Conservation (phyloP, 2,888 invertebrate genomes). For the Sesamia inferens region DNA sequence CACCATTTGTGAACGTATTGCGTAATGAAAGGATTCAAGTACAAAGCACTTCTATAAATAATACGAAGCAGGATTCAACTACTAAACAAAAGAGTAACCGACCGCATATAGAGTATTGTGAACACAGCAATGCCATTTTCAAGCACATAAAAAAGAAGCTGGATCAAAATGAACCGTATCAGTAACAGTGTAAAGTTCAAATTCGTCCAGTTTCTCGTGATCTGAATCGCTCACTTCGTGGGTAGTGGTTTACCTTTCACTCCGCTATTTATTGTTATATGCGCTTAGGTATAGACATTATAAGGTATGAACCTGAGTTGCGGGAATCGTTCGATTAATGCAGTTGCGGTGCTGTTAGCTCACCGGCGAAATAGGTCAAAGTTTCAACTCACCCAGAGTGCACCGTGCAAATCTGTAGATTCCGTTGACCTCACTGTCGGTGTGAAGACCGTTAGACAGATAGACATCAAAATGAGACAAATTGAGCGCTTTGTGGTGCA, state of each 20-base stretch:
- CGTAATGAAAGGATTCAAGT: slow-evolving; percentile 29
- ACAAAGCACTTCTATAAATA: slow-evolving; percentile 47
- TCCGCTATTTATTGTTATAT: slow-evolving; percentile 73
- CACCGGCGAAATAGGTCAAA: slow-evolving; percentile 46
- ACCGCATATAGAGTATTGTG: slow-evolving; percentile 62
- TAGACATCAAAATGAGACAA: slow-evolving; percentile 22
- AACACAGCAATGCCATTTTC: slow-evolving; percentile 69
- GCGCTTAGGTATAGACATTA: slow-evolving; percentile 56
- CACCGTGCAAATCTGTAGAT: slow-evolving; percentile 31
- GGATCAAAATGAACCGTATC: slow-evolving; percentile 65
- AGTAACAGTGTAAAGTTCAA: slow-evolving; percentile 66
- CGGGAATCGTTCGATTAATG: slow-evolving; percentile 46
- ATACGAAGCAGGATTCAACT: slow-evolving; percentile 52
- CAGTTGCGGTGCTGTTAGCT: slow-evolving; percentile 51
- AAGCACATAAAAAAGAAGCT: slow-evolving; percentile 52
- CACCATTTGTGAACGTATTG: slow-evolving; percentile 30
- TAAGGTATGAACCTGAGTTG: slow-evolving; percentile 45
- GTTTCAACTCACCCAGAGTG: slow-evolving; percentile 38
- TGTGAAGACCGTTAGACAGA: slow-evolving; percentile 27
- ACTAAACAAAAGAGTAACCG: slow-evolving; percentile 60
- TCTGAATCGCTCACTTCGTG: slow-evolving; percentile 72
- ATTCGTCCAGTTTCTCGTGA: slow-evolving; percentile 66
- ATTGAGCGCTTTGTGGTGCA: slow-evolving; percentile 16
- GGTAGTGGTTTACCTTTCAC: slow-evolving; percentile 86
- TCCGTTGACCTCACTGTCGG: slow-evolving; percentile 51